Base-by-base conservation (phyloP, 2,113 vertebrate species). In the Neoarius graeffei region DNA sequence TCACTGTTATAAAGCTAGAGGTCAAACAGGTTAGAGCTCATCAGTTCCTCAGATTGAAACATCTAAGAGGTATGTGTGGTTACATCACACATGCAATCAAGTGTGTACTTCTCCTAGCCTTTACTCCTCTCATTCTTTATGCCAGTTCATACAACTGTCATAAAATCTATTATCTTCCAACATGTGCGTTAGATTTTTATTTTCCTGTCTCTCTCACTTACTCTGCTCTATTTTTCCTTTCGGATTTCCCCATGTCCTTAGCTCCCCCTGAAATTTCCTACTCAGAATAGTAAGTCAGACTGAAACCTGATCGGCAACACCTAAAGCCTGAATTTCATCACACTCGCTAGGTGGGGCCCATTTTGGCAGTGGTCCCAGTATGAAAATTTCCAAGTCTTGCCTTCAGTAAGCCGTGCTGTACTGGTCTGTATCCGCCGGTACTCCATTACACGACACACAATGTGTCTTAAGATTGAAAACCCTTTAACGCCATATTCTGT, bases 301-400 rank as follows among this genome's bases (percentile, higher is more conserved):
- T 87, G 87, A 88, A 91, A 88, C 85, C 62, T 69, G 69, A 89
- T 19, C 79, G 17, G 17, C 66, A 85, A 42, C 14, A 69, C 56
- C 25, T 30, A 83, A 74, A 74, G 82, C 60, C 59, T 85, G 52
- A 56, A 85, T 42, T 67, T 85, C 74, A 30, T 59, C 15, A 48
- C n/a, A 80, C 54, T 48, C 81, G 81, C 62, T 87, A 85, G 85
- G 87, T 88, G 87, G 83, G 86, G 82, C 74, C 54, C 69, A 54
- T 81, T 84, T 87, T 85, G 85, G 85, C 87, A 86, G 30, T 74
- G 62, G 64, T 73, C 54, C 85, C 57, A 59, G 87, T 23, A 27
- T 57, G 64, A 50, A 87, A 54, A 69, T 76, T 79, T 83, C 62
- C 62, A 3, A 30, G 56, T 85, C 77, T 30, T 84, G 50, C 57